Conservation (phyloP, 92 coral and sea anemone genomes). For the Siderastrea siderea region DNA sequence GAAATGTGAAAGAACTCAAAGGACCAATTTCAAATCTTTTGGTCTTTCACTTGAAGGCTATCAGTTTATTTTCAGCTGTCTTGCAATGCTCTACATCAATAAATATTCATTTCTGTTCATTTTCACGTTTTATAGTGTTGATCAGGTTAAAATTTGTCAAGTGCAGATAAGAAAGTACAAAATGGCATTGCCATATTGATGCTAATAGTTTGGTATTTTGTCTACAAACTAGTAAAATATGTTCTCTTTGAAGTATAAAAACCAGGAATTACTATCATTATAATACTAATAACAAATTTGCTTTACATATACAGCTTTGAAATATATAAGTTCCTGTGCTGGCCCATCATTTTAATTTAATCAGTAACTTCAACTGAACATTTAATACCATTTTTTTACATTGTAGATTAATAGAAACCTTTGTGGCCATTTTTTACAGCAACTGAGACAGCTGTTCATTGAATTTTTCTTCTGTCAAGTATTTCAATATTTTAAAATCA, state of each 20-base stretch:
- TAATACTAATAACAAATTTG: no score
- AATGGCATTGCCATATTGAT: not conserved
- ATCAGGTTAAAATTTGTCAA: no score
- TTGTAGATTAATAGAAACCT: no score
- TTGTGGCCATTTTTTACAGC: not conserved
- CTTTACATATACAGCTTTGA: not conserved
- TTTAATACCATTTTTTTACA: no score
- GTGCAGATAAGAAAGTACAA: not conserved
- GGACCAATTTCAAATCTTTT: no score
- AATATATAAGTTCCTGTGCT: not conserved
- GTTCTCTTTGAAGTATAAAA: not conserved
- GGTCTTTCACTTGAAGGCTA: not conserved
- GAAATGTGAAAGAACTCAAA: no score
- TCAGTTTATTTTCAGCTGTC: not conserved
- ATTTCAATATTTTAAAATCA: no score
- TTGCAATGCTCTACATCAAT: conserved; percentile 10
- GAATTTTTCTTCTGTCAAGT: no score
- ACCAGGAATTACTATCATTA: not conserved
- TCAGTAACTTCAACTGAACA: no score
- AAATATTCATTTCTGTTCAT: not conserved
- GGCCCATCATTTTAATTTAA: no score
- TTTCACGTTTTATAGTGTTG: no score
- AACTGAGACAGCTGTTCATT: not conserved
- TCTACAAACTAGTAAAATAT: not conserved
- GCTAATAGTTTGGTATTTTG: not conserved